Evolutionary conservation across 2,797 vertebrate genomes (phyloP).

Genomic region (Psittacula derbiana): DNA sequence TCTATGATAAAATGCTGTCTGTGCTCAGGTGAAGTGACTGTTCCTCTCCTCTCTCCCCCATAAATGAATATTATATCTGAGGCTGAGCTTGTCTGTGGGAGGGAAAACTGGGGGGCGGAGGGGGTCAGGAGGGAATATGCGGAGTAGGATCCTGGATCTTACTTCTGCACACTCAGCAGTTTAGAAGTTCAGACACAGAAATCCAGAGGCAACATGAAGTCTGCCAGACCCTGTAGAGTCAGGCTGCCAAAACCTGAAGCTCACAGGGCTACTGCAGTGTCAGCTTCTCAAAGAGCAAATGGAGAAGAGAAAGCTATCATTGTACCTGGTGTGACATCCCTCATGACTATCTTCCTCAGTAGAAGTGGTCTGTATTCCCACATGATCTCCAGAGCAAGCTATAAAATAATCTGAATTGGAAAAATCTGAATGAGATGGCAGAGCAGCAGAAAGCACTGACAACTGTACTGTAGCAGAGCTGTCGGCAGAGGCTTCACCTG

Average conservation of each 20-base stretch:
- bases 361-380: not conserved
- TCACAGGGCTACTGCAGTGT: not conserved
- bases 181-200: not conserved
- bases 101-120: not conserved
- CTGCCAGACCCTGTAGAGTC: not conserved
- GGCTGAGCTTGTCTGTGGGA: not conserved
- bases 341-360: not conserved
- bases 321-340: not conserved
- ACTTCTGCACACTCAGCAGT: not conserved
- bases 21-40: not conserved
- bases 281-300: not conserved
- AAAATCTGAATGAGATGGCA: not conserved
- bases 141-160: not conserved
- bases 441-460: not conserved
- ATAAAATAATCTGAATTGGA: not conserved
- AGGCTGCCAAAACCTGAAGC: not conserved
- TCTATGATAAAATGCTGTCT: not conserved
- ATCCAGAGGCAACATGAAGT: accelerated
- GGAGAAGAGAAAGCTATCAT: not conserved
- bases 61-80: not conserved
- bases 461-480: not conserved
- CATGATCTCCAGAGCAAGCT: not conserved
- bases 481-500: not conserved
- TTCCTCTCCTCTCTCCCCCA: not conserved
- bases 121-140: not conserved